A percentile compares a stretch with the other conserved stretches of the same genome.
phyloP scores from a whole-genome alignment of 2,888 invertebrate genomes.

The Autographa pulchrina region DNA sequence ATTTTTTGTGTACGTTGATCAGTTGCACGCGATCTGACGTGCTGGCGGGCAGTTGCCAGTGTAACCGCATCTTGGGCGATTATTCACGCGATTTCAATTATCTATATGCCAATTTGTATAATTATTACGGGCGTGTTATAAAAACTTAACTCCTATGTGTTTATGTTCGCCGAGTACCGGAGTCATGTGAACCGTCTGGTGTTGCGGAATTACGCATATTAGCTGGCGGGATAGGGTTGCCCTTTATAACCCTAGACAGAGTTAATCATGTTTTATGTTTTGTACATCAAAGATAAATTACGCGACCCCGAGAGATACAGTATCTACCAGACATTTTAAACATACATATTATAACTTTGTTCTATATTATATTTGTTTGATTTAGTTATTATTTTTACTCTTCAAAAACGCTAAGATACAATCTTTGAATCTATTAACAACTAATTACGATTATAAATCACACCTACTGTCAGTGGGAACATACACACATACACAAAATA shows the following conservation, averaged over 20 bases:
- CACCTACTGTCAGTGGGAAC: slow-evolving; percentile 16
- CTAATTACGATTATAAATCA: slow-evolving; percentile 14
- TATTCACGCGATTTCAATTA: slow-evolving; percentile 82
- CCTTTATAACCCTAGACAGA: slow-evolving; percentile 17
- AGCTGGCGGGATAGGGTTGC: slow-evolving; percentile 18
- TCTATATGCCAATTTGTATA: slow-evolving; percentile 74
- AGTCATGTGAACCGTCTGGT: slow-evolving; percentile 40
- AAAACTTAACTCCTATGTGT: slow-evolving; percentile 61
- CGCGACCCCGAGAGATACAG: neutral
- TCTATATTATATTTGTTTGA: neutral
- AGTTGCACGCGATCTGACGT: slow-evolving; percentile 80
- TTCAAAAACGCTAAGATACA: neutral
- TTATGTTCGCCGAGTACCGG: slow-evolving; percentile 37
- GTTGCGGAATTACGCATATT: slow-evolving; percentile 41
- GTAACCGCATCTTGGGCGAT: slow-evolving; percentile 72
- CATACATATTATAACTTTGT: neutral
- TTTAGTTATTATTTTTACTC: neutral
- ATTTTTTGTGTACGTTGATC: slow-evolving; percentile 60
- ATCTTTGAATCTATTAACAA: neutral
- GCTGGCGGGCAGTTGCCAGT: slow-evolving; percentile 70
- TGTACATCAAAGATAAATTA: slow-evolving; percentile 2
- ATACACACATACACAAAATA: no score
- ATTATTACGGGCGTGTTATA: slow-evolving; percentile 69
- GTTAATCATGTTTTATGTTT: slow-evolving; percentile 3
- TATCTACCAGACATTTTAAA: neutral